Percentiles rank a stretch among this genome's conserved stretches.
phyloP scores from a whole-genome alignment of 2,113 vertebrate species.

The Cyrtonyx montezumae region DNA sequence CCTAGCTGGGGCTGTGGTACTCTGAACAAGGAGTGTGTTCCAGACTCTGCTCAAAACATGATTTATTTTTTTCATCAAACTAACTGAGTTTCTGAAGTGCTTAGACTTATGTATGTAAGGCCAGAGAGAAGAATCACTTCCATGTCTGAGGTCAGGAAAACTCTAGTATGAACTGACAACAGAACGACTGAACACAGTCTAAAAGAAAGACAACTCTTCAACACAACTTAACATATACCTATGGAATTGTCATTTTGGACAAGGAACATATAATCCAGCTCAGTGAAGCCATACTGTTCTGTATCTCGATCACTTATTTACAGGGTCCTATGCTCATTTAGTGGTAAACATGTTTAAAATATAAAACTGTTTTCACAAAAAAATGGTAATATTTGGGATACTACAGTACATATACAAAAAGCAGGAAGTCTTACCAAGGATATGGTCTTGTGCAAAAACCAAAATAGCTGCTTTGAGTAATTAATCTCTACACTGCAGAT shows the following conservation, averaged over 20 bases:
- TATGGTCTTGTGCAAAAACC: fast-evolving
- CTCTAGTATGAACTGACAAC: background rate
- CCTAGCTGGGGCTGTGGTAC: background rate
- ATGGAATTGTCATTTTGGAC: background rate
- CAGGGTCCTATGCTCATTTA: background rate
- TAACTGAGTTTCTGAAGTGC: background rate
- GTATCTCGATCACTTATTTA: background rate
- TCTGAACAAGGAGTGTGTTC: fast-evolving
- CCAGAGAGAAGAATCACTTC: background rate
- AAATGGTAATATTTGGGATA: background rate
- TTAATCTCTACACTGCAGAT: background rate
- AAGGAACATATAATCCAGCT: background rate
- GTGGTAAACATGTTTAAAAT: background rate
- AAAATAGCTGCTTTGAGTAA: background rate
- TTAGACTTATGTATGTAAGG: background rate
- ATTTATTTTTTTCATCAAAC: background rate
- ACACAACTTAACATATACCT: background rate
- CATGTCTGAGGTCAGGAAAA: background rate
- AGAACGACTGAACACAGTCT: background rate
- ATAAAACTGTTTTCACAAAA: background rate
- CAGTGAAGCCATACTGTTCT: background rate
- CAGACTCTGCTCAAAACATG: background rate
- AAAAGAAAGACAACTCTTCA: background rate
- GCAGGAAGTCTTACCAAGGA: background rate
- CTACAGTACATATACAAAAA: background rate